A percentile compares a stretch with the other conserved stretches of the same genome.
phyloP scores from a whole-genome alignment of 2,888 invertebrate species.

The Cryptocephalus primarius region DNA sequence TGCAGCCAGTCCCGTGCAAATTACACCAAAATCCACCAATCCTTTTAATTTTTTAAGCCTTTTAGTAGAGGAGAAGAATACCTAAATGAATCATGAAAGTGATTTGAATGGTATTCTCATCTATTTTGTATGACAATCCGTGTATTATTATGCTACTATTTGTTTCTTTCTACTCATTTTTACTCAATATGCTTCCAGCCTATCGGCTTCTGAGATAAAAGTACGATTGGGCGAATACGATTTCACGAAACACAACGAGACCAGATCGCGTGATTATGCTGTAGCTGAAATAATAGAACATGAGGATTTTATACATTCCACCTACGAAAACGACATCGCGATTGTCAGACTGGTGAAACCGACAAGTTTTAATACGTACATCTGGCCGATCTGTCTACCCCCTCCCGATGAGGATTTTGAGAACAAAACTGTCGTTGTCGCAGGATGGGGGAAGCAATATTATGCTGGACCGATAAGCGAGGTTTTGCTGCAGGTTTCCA shows the following conservation, averaged over 20 bases:
- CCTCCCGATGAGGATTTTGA: conserved; percentile 49
- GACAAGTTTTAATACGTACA: conserved; percentile 62
- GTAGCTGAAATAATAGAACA: conserved; percentile 57
- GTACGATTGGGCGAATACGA: conserved; percentile 78
- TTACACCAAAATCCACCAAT: too few relatives aligned
- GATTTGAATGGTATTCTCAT: too few relatives aligned
- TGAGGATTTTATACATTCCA: conserved; percentile 52
- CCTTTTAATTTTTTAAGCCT: too few relatives aligned
- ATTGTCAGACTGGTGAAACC: conserved; percentile 55
- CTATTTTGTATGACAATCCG: too few relatives aligned
- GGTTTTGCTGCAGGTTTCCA: conserved; percentile 62
- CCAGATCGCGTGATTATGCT: conserved; percentile 57
- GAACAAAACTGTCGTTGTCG: conserved; percentile 53
- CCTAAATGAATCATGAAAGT: too few relatives aligned
- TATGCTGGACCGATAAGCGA: conserved; percentile 52
- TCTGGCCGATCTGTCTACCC: conserved; percentile 79
- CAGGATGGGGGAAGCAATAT: conserved; percentile 68
- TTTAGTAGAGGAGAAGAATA: too few relatives aligned
- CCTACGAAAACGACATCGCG: conserved; percentile 69
- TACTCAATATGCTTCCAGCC: conserved; percentile 33
- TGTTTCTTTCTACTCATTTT: too few relatives aligned
- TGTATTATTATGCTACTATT: too few relatives aligned
- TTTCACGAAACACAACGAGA: conserved; percentile 54
- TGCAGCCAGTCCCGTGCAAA: too few relatives aligned
- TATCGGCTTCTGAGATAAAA: conserved; percentile 47